Percentiles rank a stretch among this genome's conserved stretches.
Conservation (phyloP, 2,113 vertebrate species). For the Psilopsiagon aymara region DNA sequence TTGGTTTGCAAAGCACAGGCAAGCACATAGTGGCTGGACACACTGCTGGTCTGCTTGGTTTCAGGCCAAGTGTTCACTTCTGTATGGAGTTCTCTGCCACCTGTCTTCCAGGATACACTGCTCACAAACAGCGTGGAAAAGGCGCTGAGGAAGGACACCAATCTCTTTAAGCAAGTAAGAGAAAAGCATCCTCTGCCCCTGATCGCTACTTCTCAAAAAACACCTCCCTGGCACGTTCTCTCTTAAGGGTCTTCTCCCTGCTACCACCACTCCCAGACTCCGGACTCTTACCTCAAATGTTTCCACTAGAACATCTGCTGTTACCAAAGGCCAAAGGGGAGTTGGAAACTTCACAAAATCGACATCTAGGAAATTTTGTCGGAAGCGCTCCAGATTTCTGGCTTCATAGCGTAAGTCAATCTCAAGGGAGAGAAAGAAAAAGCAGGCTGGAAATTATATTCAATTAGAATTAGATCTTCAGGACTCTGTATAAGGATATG, state of each 20-base stretch:
- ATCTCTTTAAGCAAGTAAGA: background rate
- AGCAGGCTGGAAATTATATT: background rate
- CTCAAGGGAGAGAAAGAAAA: slow-evolving; percentile 68
- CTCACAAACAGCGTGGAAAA: background rate
- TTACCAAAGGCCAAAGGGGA: slow-evolving; percentile 89
- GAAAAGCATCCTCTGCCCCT: background rate
- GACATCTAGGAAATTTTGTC: slow-evolving; percentile 84
- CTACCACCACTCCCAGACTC: background rate
- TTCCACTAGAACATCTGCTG: slow-evolving; percentile 88
- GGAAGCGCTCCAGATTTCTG: slow-evolving; percentile 89
- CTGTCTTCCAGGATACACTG: background rate
- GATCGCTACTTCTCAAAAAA: background rate
- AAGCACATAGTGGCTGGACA: background rate
- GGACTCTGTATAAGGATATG: background rate
- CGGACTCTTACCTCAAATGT: slow-evolving; percentile 88
- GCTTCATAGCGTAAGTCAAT: slow-evolving; percentile 93
- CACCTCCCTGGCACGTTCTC: background rate
- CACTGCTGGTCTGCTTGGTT: background rate
- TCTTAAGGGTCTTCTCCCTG: background rate
- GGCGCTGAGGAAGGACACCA: background rate
- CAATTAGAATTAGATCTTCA: background rate
- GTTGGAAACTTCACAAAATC: slow-evolving; percentile 90
- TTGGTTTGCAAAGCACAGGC: slow-evolving; percentile 1
- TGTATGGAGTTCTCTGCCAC: background rate
- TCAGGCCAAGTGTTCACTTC: background rate